A percentile compares a stretch with the other conserved stretches of the same genome.
Conservation (phyloP, 2,797 vertebrate genomes). For the Syngnathus acus region DNA sequence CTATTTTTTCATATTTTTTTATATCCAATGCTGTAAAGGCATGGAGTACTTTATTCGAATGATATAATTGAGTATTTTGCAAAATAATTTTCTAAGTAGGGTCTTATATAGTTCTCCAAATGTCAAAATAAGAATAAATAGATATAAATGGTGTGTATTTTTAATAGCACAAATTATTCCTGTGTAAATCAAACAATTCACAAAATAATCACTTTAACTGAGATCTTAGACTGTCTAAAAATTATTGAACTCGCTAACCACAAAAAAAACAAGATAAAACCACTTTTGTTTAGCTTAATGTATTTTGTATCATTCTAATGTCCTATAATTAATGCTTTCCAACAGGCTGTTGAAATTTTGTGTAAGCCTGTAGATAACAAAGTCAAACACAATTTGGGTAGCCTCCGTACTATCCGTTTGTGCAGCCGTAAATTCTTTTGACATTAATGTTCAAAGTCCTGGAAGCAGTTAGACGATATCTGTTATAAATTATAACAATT, state of each 20-base stretch:
- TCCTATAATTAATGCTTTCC: background rate
- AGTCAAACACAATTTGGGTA: conserved; percentile 48
- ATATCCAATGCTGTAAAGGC: background rate
- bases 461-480: conserved; percentile 54
- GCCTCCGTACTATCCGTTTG: conserved; percentile 50
- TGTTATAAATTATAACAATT: conserved; percentile 62
- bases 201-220: background rate
- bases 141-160: background rate
- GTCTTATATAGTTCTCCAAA: no score
- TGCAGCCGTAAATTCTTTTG: conserved; percentile 56
- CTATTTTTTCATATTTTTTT: background rate
- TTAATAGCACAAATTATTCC: background rate
- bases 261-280: background rate
- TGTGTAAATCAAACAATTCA: background rate
- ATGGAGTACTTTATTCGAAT: background rate
- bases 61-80: background rate
- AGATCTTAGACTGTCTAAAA: background rate
- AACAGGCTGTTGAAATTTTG: conserved; percentile 24
- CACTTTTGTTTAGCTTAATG: background rate
- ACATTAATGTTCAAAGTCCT: conserved; percentile 65
- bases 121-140: no score
- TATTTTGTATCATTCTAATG: background rate
- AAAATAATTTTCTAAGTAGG: no score
- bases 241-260: background rate
- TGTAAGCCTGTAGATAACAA: conserved; percentile 42